A percentile compares a stretch with the other conserved stretches of the same genome.
These are phyloP conservation scores for Zaprionus ornatus DNA, from an alignment of 1,140 invertebrate species.

Conservation along the genomic window DNA sequence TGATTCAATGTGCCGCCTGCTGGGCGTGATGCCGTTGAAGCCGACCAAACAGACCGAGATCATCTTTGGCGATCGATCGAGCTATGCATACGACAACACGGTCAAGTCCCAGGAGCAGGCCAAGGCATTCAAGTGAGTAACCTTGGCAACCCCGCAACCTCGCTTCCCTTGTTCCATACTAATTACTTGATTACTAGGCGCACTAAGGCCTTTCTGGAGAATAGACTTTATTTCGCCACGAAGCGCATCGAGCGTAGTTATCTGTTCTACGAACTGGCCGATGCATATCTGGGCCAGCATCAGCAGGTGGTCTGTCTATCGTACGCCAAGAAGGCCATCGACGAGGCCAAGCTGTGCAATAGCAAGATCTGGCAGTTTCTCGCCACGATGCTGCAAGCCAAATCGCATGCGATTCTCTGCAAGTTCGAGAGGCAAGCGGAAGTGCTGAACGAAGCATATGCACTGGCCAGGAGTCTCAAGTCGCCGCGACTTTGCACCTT, in stretches of 20 bases:
- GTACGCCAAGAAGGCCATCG: conserved; percentile 51
- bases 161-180: not conserved
- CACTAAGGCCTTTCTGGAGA: conserved; percentile 44
- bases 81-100: conserved; percentile 31
- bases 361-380: conserved; percentile 72
- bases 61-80: conserved; percentile 67
- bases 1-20: conserved; percentile 57
- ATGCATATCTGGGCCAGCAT: conserved; percentile 51
- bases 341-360: conserved; percentile 54
- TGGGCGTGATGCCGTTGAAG: conserved; percentile 40
- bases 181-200: not conserved
- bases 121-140: conserved; percentile 38
- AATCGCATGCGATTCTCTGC: conserved; percentile 67
- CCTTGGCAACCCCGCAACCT: no score
- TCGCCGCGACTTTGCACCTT: conserved; percentile 57
- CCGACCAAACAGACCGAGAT: conserved; percentile 45
- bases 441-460: conserved; percentile 57
- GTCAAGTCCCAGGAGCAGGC: conserved; percentile 14
- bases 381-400: conserved; percentile 62
- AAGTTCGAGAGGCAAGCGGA: conserved; percentile 67
- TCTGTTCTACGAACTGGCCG: conserved; percentile 71
- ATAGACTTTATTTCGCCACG: conserved; percentile 59
- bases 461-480: conserved; percentile 54
- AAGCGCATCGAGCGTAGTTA: conserved; percentile 71
- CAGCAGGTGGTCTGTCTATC: conserved; percentile 57